Conservation (phyloP, 2,888 invertebrate genomes). For the Prenolepis imparis region DNA sequence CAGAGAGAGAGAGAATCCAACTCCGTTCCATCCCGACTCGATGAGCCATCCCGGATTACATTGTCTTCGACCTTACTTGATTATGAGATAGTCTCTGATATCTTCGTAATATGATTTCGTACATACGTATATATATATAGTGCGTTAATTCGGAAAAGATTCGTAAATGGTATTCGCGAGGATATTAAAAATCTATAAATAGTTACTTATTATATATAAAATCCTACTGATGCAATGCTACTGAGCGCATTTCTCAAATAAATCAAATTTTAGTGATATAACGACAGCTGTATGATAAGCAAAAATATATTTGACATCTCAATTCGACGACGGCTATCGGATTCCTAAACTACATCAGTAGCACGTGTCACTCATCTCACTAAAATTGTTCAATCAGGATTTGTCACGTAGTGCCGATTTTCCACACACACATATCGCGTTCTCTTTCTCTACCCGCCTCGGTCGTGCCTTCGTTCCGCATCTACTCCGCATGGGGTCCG, state of each 20-base stretch:
- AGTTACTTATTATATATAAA: not conserved
- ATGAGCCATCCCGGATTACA: slow-evolving; percentile 85
- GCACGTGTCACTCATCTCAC: slow-evolving; percentile 57
- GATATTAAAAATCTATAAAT: not conserved
- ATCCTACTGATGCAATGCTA: not conserved
- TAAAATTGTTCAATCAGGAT: slow-evolving; percentile 84
- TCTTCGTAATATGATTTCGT: not conserved
- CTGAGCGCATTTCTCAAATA: not conserved
- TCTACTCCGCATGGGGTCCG: slow-evolving; percentile 68
- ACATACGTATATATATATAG: not conserved
- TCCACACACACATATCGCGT: slow-evolving; percentile 64
- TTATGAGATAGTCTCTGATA: slow-evolving; percentile 63
- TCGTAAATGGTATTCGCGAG: not conserved
- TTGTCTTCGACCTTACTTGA: slow-evolving; percentile 88
- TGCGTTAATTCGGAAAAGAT: not conserved
- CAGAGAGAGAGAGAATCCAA: slow-evolving; percentile 70
- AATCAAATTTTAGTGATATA: not conserved
- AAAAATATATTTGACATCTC: slow-evolving; percentile 32
- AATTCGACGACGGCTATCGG: slow-evolving; percentile 25
- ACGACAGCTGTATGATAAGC: not conserved
- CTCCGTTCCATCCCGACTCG: slow-evolving; percentile 81
- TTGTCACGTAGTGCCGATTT: slow-evolving; percentile 83
- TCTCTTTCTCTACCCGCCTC: slow-evolving; percentile 23
- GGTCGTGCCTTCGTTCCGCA: slow-evolving; percentile 13
- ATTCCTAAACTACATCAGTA: slow-evolving; percentile 52